Conservation (phyloP, 2,888 invertebrate genomes). For the Diogma glabrata region DNA sequence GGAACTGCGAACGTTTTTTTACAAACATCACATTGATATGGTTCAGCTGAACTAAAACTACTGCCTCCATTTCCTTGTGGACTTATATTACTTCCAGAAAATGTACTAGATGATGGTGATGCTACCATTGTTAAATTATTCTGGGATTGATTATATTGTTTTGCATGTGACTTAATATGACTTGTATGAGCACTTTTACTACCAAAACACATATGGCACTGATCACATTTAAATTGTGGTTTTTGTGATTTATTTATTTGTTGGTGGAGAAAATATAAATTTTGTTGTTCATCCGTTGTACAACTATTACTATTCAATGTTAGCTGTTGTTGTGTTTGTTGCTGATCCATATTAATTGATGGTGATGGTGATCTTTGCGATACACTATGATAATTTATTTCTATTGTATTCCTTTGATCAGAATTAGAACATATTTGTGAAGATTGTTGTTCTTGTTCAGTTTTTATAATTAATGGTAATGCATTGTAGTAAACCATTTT, state of each 20-base stretch:
- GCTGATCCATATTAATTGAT: conserved; percentile 25
- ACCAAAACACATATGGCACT: conserved; percentile 62
- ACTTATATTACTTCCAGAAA: conserved; percentile 22
- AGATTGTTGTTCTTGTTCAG: conserved; percentile 30
- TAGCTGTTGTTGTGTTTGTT: conserved; percentile 22
- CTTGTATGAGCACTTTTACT: conserved; percentile 66
- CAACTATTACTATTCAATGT: neutral
- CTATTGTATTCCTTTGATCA: no score
- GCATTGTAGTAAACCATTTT: conserved; percentile 38
- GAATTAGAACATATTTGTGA: conserved; percentile 26
- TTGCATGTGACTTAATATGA: conserved; percentile 53
- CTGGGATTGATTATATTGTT: conserved; percentile 22
- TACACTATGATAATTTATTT: conserved; percentile 17
- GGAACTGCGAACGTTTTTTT: conserved; percentile 85
- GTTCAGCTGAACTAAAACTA: conserved; percentile 43
- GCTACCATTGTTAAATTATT: neutral
- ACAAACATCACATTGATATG: conserved; percentile 81
- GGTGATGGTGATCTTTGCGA: conserved; percentile 22
- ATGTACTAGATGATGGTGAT: neutral
- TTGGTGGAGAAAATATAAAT: conserved; percentile 4
- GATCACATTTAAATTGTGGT: conserved; percentile 50
- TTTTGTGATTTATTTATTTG: conserved; percentile 28
- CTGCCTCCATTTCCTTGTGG: conserved; percentile 15
- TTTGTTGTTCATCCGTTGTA: conserved; percentile 6
- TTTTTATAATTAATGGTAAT: conserved; percentile 34